Evolutionary conservation across 1,140 invertebrate genomes (phyloP).

Genomic region (Chlorops oryzae): DNA sequence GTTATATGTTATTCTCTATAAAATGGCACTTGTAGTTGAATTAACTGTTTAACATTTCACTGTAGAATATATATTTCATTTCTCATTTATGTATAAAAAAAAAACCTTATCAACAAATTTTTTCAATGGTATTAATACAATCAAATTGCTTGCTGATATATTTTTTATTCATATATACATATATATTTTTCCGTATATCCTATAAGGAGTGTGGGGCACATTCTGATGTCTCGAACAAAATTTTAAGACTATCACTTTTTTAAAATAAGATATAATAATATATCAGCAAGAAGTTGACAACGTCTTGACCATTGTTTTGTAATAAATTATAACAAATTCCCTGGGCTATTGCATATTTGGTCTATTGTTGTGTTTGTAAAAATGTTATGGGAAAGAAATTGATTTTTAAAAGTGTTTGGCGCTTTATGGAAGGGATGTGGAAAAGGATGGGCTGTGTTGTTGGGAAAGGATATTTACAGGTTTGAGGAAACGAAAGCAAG

Average conservation of each 20-base stretch:
- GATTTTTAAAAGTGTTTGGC: not conserved
- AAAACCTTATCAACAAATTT: slow-evolving; percentile 4
- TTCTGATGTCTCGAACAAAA: slow-evolving; percentile 21
- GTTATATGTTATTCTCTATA: too few species aligned
- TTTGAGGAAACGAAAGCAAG: slow-evolving; percentile 33
- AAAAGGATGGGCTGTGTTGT: slow-evolving; percentile 20
- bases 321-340: slow-evolving; percentile 44
- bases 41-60: slow-evolving; percentile 11
- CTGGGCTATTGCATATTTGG: slow-evolving; percentile 42
- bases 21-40: slow-evolving; percentile 18
- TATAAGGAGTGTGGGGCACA: not conserved
- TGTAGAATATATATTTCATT: slow-evolving; percentile 11
- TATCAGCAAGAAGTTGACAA: not conserved
- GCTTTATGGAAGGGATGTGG: slow-evolving; percentile 1
- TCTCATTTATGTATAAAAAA: not conserved
- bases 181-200: not conserved
- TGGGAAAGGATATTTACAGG: slow-evolving; percentile 29
- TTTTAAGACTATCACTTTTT: slow-evolving; percentile 17
- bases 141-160: too few species aligned
- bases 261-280: not conserved
- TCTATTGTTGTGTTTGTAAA: slow-evolving; percentile 16
- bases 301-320: slow-evolving; percentile 18
- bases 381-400: slow-evolving; percentile 9
- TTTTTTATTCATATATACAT: slow-evolving; percentile 15
- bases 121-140: slow-evolving; percentile 4